Evolutionary conservation across 2,113 vertebrate genomes (phyloP), one percentile per base, ranked within the genome.

Genomic region (Choloepus hoffmanni): DNA sequence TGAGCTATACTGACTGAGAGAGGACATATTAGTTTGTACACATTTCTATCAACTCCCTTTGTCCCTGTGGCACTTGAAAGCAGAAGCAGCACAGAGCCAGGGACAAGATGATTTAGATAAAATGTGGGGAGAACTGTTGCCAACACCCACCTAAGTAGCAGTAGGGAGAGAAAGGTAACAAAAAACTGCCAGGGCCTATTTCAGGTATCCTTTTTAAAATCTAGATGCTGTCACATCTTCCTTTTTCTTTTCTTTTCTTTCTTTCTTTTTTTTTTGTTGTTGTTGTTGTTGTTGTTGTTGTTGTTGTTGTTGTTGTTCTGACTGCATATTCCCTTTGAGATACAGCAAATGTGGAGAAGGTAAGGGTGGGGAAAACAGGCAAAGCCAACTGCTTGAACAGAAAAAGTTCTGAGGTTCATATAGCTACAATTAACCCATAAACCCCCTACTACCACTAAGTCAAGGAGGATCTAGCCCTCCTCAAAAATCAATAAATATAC

Each of bases 121-220:
- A 95, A 50, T 15, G 40, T 48, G 14, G 83, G 28, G 1, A 63
- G 65, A 87, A 87, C 13, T 21, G 48, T 28, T 33, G 83, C 65
- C 55, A 67, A 24, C 21, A 67, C 23, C 62, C 7, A n/a, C 19
- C 63, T 30, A 70, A 36, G 65, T 1, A 73, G 74, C 43, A 45
- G 5, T 0, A 86, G 92, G 62, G 43, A 65, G 26, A 91, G n/a
- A 21, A 68, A 81, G 65, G 68, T 26, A 60, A 90, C 26, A 26
- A 70, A 84, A 70, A 92, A 74, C 74, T 12, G 19, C 78, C 81
- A 79, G 28, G 84, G n/a, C 24, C 65, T 67, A 84, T 60, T 63
- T 3, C 88, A 68, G 92, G 67, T 16, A 40, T 26, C 79, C 24
- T 67, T 40, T 95, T n/a, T 79, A 78, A 94, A 96, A 85, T 81